Evolutionary conservation across 2,113 vertebrate species (phyloP).

Genomic region (Salvelinus alpinus): DNA sequence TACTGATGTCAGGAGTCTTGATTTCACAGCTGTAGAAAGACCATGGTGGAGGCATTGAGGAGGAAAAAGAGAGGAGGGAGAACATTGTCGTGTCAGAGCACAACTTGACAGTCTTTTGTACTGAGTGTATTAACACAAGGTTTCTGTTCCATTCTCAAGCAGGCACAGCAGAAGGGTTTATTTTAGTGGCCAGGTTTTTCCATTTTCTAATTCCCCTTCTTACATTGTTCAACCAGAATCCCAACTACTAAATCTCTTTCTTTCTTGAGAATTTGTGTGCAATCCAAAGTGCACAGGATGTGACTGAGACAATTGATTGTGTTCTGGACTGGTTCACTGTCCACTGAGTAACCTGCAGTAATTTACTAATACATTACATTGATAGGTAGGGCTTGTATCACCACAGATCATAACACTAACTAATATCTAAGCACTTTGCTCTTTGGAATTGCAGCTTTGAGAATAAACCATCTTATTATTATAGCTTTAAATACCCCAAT

Average conservation of each 20-base stretch:
- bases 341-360: background rate
- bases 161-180: no score
- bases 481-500: no score
- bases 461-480: no score
- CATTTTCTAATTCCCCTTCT: background rate
- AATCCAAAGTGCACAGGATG: background rate
- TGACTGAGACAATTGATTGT: background rate
- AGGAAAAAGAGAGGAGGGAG: background rate
- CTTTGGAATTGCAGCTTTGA: no score
- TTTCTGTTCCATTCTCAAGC: no score
- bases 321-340: background rate
- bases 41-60: background rate
- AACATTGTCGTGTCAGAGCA: conserved; percentile 23
- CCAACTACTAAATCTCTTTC: background rate
- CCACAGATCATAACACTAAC: no score
- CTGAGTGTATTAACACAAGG: no score
- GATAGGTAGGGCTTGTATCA: no score
- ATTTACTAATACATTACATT: no score
- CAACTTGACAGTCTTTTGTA: conserved; percentile 19
- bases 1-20: background rate
- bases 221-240: background rate
- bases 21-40: background rate
- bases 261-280: background rate
- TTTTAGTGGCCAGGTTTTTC: background rate
- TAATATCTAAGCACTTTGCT: no score